Percentiles rank a stretch among this genome's conserved stretches.
Evolutionary conservation across 2,888 invertebrate species (phyloP).

Genomic region (Caradrina kadenii): DNA sequence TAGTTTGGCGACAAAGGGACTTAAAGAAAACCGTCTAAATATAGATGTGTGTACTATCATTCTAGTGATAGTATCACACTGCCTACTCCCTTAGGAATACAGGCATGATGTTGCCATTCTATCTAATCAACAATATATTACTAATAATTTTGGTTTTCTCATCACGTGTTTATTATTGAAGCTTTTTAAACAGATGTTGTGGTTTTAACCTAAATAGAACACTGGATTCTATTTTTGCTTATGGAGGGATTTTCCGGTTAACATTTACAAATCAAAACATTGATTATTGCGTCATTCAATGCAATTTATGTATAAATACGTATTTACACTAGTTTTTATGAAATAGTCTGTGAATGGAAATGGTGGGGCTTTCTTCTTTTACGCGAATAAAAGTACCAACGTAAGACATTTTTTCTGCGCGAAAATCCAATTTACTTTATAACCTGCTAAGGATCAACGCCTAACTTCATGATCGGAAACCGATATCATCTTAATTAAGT

Average conservation of each 20-base stretch:
- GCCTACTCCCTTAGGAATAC: background rate
- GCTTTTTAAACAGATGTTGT: slow-evolving; percentile 15
- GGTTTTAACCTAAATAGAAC: slow-evolving; percentile 27
- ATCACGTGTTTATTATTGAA: background rate
- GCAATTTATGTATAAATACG: background rate
- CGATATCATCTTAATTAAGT: slow-evolving; percentile 20
- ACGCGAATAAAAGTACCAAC: too few species aligned
- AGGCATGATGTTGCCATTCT: background rate
- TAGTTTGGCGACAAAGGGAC: too few species aligned
- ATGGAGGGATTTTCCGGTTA: slow-evolving; percentile 15
- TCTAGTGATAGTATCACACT: background rate
- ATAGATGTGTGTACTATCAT: background rate
- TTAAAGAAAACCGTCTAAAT: too few species aligned
- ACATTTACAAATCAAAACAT: background rate
- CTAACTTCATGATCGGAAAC: slow-evolving; percentile 18
- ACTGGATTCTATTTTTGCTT: slow-evolving; percentile 21
- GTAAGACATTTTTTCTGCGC: background rate
- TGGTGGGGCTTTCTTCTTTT: too few species aligned
- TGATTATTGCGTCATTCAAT: background rate
- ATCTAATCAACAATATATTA: slow-evolving; percentile 1
- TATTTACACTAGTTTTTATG: background rate
- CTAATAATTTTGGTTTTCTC: slow-evolving; percentile 1
- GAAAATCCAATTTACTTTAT: background rate
- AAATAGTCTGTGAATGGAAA: too few species aligned
- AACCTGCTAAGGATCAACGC: background rate